Evolutionary conservation across 2,113 vertebrate species (phyloP).

Genomic region (Rhinoderma darwinii): DNA sequence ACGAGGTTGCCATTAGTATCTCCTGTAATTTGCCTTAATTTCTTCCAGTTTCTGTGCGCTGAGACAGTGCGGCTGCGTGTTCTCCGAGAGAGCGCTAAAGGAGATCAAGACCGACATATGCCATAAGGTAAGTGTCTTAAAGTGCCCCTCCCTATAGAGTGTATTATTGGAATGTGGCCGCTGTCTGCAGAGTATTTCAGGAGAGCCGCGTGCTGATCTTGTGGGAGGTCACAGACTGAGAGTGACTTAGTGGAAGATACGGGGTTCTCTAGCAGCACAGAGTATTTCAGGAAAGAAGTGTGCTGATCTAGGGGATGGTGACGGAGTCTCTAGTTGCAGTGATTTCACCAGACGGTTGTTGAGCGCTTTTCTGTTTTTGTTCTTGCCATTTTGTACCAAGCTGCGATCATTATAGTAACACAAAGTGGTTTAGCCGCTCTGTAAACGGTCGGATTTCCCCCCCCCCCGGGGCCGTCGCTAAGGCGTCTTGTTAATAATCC

Average conservation of each 20-base stretch:
- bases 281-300: not conserved
- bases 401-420: not conserved
- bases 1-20: not conserved
- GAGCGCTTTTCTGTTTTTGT: not conserved
- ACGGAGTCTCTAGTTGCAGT: not conserved
- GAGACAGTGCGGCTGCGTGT: constrained; percentile 91
- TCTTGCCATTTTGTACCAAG: not conserved
- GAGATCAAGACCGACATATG: constrained; percentile 96
- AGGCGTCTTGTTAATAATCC: constrained; percentile 42
- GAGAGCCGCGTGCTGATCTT: too few species aligned
- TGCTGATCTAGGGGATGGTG: not conserved
- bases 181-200: not conserved
- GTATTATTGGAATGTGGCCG: not conserved
- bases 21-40: not conserved
- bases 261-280: not conserved
- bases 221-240: too few species aligned
- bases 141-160: not conserved
- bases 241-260: not conserved
- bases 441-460: not conserved
- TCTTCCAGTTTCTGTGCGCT: constrained; percentile 89
- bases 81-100: constrained; percentile 92
- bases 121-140: constrained; percentile 82
- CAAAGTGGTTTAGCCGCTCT: not conserved
- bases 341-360: not conserved
- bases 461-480: constrained; percentile 44